A percentile compares a stretch with the other conserved stretches of the same genome.
Conservation (phyloP, 2,797 vertebrate species). For the Taeniopygia guttata region DNA sequence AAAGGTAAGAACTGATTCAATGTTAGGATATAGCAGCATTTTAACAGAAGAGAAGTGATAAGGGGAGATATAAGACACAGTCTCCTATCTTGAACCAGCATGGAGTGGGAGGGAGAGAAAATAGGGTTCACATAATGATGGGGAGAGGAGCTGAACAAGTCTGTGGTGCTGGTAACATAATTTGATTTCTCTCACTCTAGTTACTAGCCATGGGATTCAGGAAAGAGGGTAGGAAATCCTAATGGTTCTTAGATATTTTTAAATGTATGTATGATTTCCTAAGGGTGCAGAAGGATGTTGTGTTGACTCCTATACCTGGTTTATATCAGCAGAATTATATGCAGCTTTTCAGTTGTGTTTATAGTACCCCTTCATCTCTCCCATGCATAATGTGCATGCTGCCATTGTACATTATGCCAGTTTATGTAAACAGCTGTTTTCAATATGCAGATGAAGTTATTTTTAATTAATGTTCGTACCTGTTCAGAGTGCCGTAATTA, state of each 20-base stretch:
- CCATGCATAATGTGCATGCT: neutral
- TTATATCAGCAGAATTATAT: neutral
- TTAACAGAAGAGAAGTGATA: neutral
- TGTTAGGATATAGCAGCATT: neutral
- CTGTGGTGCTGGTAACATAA: neutral
- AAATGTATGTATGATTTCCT: neutral
- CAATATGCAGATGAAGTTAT: neutral
- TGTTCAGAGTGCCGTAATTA: neutral
- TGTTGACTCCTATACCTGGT: neutral
- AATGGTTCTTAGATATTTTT: neutral
- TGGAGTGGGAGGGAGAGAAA: neutral
- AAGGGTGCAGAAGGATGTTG: neutral
- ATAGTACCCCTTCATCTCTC: neutral
- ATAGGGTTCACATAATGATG: neutral
- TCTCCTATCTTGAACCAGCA: neutral
- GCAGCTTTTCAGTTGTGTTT: neutral
- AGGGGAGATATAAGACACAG: neutral
- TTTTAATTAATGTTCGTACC: neutral
- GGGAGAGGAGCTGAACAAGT: neutral
- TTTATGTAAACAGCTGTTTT: neutral
- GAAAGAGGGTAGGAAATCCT: neutral
- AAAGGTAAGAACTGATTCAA: neutral
- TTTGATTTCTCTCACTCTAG: neutral
- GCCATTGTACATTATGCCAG: neutral
- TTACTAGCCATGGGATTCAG: neutral